These are phyloP conservation scores for Rhipidura dahli DNA, from an alignment of 2,113 vertebrate genomes.

Conservation along the genomic window DNA sequence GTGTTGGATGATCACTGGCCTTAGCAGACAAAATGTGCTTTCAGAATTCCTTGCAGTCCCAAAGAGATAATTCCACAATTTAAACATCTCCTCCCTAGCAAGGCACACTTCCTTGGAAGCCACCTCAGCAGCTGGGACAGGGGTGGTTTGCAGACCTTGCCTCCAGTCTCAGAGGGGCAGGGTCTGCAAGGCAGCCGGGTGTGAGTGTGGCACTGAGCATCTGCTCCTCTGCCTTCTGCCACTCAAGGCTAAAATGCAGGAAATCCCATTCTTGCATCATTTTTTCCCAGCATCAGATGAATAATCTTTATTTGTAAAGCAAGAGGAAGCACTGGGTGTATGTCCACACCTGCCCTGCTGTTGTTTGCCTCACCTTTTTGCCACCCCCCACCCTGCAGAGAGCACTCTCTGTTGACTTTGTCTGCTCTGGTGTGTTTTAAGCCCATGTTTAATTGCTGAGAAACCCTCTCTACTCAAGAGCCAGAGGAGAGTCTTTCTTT, in stretches of 20 bases:
- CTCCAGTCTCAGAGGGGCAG: not conserved
- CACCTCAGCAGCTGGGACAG: not conserved
- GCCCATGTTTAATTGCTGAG: not conserved
- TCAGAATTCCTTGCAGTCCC: not conserved
- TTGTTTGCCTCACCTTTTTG: not conserved
- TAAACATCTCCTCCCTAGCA: not conserved
- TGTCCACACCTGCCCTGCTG: not conserved
- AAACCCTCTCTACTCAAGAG: not conserved
- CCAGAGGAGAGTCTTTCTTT: constrained; percentile 1
- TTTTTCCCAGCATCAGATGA: not conserved
- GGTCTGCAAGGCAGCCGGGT: not conserved
- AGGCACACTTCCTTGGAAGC: not conserved
- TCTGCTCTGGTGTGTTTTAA: not conserved
- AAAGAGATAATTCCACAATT: not conserved
- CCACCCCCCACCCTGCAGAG: accelerated
- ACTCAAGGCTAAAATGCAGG: not conserved
- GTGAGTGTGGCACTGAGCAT: not conserved
- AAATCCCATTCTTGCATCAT: not conserved
- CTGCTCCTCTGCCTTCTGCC: not conserved
- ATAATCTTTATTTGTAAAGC: not conserved
- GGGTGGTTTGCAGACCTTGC: not conserved
- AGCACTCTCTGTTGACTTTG: not conserved
- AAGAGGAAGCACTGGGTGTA: not conserved
- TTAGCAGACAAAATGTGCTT: not conserved
- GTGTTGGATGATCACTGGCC: not conserved